Percentiles rank a stretch among this genome's conserved stretches.
phyloP scores from a whole-genome alignment of 53 echinoderm and acorn worm species.

The Echinometra lucunter region DNA sequence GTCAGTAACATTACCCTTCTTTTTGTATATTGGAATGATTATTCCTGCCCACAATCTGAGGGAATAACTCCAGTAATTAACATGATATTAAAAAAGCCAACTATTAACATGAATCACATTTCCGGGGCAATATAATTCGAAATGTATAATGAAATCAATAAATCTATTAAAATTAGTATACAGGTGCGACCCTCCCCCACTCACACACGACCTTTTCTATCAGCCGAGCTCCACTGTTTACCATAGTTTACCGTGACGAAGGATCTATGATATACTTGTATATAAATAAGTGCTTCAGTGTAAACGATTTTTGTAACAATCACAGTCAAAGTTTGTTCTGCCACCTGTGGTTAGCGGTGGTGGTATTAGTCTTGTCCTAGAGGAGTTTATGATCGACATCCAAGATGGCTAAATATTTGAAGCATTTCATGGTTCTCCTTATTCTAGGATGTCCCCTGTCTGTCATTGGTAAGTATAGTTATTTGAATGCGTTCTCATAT shows the following conservation, averaged over 20 bases:
- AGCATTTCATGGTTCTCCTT: background rate
- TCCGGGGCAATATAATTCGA: no score
- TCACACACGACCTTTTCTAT: no score
- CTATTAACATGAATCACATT: no score
- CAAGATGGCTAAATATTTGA: background rate
- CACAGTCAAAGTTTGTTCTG: background rate
- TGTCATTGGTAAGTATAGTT: background rate
- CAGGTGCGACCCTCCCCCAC: no score
- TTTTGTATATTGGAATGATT: slow-evolving; percentile 27
- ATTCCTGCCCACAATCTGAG: background rate
- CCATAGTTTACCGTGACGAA: background rate
- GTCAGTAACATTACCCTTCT: background rate
- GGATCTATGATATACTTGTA: background rate
- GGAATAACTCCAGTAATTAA: no score
- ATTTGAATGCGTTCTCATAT: background rate
- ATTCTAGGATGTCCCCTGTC: background rate
- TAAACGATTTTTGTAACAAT: background rate
- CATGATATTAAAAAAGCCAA: no score
- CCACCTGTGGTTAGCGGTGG: background rate
- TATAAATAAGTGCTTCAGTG: background rate
- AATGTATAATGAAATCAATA: no score
- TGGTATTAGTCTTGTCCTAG: background rate
- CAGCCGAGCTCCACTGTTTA: background rate
- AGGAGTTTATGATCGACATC: background rate
- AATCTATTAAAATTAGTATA: no score